phyloP scores from a whole-genome alignment of 2,113 vertebrate genomes.

The Sebastes schlegelii region DNA sequence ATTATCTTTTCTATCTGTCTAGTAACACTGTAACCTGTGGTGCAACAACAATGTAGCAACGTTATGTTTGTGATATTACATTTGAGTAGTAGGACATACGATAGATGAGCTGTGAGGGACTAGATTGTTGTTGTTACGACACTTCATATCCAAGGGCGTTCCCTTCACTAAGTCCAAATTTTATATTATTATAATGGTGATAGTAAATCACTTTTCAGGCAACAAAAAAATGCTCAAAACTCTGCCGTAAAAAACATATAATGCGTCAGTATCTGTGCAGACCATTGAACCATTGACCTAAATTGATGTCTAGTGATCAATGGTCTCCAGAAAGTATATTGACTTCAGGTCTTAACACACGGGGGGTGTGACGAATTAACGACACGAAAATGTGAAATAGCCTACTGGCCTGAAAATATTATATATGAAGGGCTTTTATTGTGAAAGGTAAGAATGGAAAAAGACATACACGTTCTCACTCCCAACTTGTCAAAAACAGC shows the following conservation, averaged over 20 bases:
- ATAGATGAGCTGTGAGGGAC: slow-evolving; percentile 39
- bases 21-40: slow-evolving; percentile 78
- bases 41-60: slow-evolving; percentile 66
- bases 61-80: slow-evolving; percentile 51
- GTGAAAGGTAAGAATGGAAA: no score
- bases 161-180: slow-evolving; percentile 2
- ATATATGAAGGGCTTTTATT: no score
- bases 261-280: neutral
- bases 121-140: slow-evolving; percentile 51
- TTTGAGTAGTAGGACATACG: slow-evolving; percentile 37
- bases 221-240: slow-evolving; percentile 12
- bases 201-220: neutral
- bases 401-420: no score
- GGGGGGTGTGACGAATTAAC: no score
- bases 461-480: no score
- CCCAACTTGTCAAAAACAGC: no score
- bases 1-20: slow-evolving; percentile 75
- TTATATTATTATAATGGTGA: slow-evolving; percentile 3
- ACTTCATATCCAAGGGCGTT: slow-evolving; percentile 10
- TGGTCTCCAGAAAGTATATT: neutral
- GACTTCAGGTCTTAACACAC: neutral
- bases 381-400: no score
- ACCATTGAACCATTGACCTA: slow-evolving; percentile 24
- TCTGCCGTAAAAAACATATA: neutral
- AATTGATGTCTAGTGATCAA: neutral